Evolutionary conservation across 2,113 vertebrate genomes (phyloP).

Genomic region (Cyphomyrus plagiostoma): DNA sequence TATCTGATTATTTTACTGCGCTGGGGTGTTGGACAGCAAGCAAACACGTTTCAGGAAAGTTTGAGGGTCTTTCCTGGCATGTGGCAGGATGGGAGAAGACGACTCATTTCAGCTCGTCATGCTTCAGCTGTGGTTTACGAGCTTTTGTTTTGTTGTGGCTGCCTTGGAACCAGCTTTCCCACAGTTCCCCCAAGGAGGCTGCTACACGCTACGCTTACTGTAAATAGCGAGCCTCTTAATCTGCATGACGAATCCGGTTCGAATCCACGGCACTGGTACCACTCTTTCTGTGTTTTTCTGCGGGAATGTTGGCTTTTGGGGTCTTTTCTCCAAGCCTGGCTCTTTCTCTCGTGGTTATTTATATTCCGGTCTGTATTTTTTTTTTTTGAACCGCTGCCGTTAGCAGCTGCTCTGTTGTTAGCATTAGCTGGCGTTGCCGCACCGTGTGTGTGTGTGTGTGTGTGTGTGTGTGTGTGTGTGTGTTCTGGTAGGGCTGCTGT

Average conservation of each 20-base stretch:
- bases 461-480: background rate
- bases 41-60: background rate
- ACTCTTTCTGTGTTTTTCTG: background rate
- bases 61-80: background rate
- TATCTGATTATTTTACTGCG: background rate
- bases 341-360: background rate
- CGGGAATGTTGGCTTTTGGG: background rate
- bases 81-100: background rate
- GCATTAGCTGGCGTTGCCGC: background rate
- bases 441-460: background rate
- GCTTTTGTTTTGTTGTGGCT: background rate
- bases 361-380: background rate
- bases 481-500: background rate
- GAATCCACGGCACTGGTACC: background rate
- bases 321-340: background rate
- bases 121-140: background rate
- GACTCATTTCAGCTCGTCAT: background rate
- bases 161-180: background rate
- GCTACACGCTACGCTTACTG: background rate
- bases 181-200: background rate
- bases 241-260: background rate
- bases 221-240: background rate
- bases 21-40: background rate
- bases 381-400: background rate
- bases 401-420: background rate